Conservation (phyloP, 2,888 invertebrate genomes). For the Coelopa pilipes region DNA sequence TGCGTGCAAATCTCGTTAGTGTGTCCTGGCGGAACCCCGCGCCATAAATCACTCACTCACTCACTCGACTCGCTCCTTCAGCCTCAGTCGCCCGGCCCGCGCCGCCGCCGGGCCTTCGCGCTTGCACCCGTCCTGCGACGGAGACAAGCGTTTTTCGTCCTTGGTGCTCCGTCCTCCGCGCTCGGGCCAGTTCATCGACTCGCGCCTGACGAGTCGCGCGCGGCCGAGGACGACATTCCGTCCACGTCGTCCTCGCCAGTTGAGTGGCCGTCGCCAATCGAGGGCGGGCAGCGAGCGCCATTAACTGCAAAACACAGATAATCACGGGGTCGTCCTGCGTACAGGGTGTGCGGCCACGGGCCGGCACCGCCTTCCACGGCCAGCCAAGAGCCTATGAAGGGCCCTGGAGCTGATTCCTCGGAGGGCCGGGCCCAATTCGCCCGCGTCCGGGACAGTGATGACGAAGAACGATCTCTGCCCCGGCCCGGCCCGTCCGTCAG, state of each 20-base stretch:
- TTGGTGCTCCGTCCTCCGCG: slow-evolving; percentile 59
- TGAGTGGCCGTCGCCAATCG: slow-evolving; percentile 12
- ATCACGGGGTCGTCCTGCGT: background rate
- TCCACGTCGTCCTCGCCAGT: slow-evolving; percentile 25
- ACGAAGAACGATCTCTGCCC: too few species aligned
- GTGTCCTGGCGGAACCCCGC: slow-evolving; percentile 46
- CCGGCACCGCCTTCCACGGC: too few species aligned
- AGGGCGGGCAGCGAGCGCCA: background rate
- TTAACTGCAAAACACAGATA: slow-evolving; percentile 7
- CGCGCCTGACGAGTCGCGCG: background rate
- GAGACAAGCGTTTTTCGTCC: slow-evolving; percentile 46
- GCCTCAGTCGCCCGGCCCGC: slow-evolving; percentile 33
- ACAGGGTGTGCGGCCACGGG: background rate
- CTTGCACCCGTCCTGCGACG: slow-evolving; percentile 34
- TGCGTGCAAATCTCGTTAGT: slow-evolving; percentile 21
- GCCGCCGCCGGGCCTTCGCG: slow-evolving; percentile 24
- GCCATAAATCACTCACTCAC: slow-evolving; percentile 66
- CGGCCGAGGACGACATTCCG: slow-evolving; percentile 24
- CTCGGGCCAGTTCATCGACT: slow-evolving; percentile 17
- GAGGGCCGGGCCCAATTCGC: too few species aligned
- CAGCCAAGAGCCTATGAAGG: too few species aligned
- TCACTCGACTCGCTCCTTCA: slow-evolving; percentile 56
- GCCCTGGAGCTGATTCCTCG: too few species aligned
- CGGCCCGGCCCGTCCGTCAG: background rate
- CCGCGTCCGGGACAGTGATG: too few species aligned